phyloP scores from a whole-genome alignment of 1,140 invertebrate species.

The Nylanderia fulva region DNA sequence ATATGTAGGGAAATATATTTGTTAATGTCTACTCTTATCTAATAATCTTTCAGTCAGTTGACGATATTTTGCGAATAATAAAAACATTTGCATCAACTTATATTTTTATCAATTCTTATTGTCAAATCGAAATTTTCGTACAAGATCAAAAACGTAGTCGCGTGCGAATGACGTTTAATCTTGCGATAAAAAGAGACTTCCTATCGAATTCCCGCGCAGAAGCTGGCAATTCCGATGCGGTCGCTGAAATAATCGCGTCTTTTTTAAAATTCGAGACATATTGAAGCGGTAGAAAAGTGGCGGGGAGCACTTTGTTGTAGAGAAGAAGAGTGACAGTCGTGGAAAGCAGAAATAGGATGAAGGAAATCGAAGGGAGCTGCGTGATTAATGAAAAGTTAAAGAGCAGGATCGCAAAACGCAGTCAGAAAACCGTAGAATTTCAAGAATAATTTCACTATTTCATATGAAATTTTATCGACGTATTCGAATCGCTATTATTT shows the following conservation, averaged over 20 bases:
- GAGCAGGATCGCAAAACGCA: conserved; percentile 2
- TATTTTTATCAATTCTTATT: neutral
- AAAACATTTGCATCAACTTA: neutral
- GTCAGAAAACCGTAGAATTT: conserved; percentile 49
- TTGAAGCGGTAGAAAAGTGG: conserved; percentile 51
- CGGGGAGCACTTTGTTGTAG: neutral
- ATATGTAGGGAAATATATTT: neutral
- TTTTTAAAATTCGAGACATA: conserved; percentile 44
- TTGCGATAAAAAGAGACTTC: conserved; percentile 31
- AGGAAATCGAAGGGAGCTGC: conserved; percentile 9
- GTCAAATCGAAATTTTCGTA: neutral
- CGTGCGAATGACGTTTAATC: conserved; percentile 2
- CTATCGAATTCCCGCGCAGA: conserved; percentile 36
- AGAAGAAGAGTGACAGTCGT: neutral
- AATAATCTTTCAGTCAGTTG: neutral
- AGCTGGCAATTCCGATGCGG: conserved; percentile 27
- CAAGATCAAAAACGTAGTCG: neutral
- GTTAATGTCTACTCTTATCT: neutral
- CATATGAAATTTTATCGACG: conserved; percentile 56
- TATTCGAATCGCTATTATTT: neutral
- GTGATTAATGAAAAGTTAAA: conserved; percentile 7
- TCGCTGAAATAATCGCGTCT: conserved; percentile 41
- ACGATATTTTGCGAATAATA: neutral
- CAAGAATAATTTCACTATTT: conserved; percentile 13
- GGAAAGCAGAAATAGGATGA: neutral